Base-by-base conservation (phyloP, 2,113 vertebrate species). In the pig (Sus scrofa) region DNA sequence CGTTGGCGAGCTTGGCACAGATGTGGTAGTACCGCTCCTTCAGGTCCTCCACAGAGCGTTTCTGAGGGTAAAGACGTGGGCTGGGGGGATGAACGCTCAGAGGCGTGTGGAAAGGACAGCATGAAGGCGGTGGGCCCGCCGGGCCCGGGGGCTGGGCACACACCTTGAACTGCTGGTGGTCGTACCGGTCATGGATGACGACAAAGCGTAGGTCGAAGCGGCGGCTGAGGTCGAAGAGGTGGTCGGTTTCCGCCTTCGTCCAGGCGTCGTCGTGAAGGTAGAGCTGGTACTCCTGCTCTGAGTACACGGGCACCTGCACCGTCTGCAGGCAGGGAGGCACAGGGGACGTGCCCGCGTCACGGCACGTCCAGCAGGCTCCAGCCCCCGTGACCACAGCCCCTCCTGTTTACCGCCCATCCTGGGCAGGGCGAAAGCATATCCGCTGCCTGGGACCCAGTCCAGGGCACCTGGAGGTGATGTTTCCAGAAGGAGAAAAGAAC, bases 201-300 rank as follows among this genome's bases (percentile, higher is more conserved):
- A 99, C 98, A 1, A 99, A 99, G 86, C 99, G 99, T 67, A 99
- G 98, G 97, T 99, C 99, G 65, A 99, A 99, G 50, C 99, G 99
- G 91, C 99, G 99, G 97, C 99, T 99, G 86, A 99, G 98, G 98
- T 99, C 99, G 68, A 99, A 99, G 96, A 99, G 99, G 96, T 99
- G 99, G 97, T 99, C 99, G 1, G 99, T 99, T 98, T 99, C 99
- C 34, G 99, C 99, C 98, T 99, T 99, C 68, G 99, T 99, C 99
- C 99, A 99, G 8, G 99, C 99, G 1, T 99, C 99, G 0, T 99
- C 99, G 2, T 99, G 99, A 68, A 99, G 99, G 98, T 99, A 99
- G 98, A 99, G 98, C 98, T 99, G 99, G 98, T 99, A 99, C 95
- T 99, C 99, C 98, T 99, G 99, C 98, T 99, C 99, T 0, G 99